Evolutionary conservation across 2,888 invertebrate species (phyloP), one percentile per base, ranked within the genome.

Genomic region (Cheilosia pagana): DNA sequence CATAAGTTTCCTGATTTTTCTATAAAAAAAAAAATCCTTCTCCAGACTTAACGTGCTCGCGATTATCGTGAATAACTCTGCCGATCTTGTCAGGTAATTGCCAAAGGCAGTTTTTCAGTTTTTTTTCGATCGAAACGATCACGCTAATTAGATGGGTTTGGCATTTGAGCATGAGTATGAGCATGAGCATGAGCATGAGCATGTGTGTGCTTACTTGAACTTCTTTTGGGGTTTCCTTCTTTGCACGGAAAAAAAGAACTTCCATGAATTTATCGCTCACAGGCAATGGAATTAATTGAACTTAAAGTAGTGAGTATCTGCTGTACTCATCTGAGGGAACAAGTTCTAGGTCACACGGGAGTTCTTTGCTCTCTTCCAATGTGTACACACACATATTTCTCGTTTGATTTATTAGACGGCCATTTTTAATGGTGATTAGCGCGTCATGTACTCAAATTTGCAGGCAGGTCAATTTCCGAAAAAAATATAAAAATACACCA

Each of bases 111-210:
- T 63, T 68, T 28, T 0, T 28, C 1, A 0, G 1, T 28, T 28
- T 82, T 74, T 59, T 74, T 50, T 50, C 21, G 83, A 75, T 79
- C 62, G 63, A 74, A 79, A 59, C 83, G 79, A 83, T 79, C 79
- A 83, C 57, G 74, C 68, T 83, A 83, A 79, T 83, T 79, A 83
- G 74, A 41, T 63, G 59, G 79, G 74, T 63, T 79, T 39, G 79
- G 74, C 65, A 28, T 68, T 35, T 4, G 19, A 41, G 21, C 48
- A 50, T 39, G 14, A 12, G 31, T 16, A 71, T 35, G 7, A 28
- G 28, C 8, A 28, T 28, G 19, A 41, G 21, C 48, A 50, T 39
- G 14, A 12, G 31, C 21, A 71, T 35, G 7, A 28, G 28, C 8
- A 28, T 28, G n/a, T n/a, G 35, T 4, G 12, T 35, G 12, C 35